A percentile compares a stretch with the other conserved stretches of the same genome.
phyloP scores from a whole-genome alignment of 2,888 invertebrate species.

The Plebejus anna region DNA sequence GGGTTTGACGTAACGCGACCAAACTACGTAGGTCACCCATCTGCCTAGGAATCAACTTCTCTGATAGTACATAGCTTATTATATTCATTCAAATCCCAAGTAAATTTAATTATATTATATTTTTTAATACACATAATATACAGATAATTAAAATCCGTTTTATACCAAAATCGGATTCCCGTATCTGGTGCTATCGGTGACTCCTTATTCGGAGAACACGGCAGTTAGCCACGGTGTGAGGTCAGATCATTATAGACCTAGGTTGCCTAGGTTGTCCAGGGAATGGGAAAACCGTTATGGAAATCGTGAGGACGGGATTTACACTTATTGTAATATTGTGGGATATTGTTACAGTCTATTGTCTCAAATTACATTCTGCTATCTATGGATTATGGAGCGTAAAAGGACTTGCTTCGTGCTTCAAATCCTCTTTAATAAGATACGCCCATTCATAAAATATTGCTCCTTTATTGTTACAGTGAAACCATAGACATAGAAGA shows the following conservation, averaged over 20 bases:
- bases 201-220: neutral
- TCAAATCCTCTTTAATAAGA: no score
- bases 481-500: no score
- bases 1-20: no score
- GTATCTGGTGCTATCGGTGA: neutral
- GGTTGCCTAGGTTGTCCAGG: neutral
- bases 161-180: neutral
- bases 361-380: neutral
- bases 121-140: neutral
- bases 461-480: no score
- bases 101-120: neutral
- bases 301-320: neutral
- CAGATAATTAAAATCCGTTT: neutral
- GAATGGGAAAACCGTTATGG: neutral
- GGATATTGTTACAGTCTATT: neutral
- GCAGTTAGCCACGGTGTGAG: conserved; percentile 12
- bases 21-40: no score
- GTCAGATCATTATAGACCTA: conserved; percentile 11
- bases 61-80: no score
- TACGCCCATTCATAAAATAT: no score
- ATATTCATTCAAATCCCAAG: no score
- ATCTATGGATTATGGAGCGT: neutral
- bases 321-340: neutral
- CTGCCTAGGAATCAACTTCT: no score
- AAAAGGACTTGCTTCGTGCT: no score